Evolutionary conservation across 2,888 invertebrate genomes (phyloP), one percentile per base, ranked within the genome.

Genomic region (Mystacides longicornis): DNA sequence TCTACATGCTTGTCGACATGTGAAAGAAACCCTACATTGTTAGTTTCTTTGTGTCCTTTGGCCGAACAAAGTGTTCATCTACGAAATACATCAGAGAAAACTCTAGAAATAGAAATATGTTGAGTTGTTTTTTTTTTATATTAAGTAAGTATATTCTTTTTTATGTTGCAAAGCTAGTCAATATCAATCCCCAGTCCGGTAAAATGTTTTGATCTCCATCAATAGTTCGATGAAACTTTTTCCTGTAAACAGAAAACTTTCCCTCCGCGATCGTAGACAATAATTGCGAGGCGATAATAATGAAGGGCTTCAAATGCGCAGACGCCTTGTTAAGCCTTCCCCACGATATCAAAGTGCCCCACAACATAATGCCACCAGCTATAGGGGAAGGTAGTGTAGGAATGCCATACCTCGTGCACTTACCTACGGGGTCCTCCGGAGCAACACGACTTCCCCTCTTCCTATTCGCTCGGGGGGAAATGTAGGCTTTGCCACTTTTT

Each of bases 401-500:
- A 37, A 37, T 37, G 14, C 16, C 14, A 37, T 37, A 37, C 37
- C 16, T 14, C 3, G 14, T 37, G 14, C 37, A 37, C n/a, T 16
- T 37, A n/a, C 37, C n/a, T 37, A 37, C 37, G 22, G 52, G 20
- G 52, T 49, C 43, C 50, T 50, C 54, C 49, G 27, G 20, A 43
- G 54, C 21, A 49, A 43, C 42, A 42, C 48, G 4, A 43, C 50
- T 54, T 31, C 49, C 49, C 54, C 43, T 54, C 3, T 23, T 49
- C 49, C 49, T 49, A 48, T 11, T 9, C 42, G 49, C 49, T 49
- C 43, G 23, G 49, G 43, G 54, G 54, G 50, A 49, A 27, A 14
- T 7, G 50, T 42, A 54, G 54, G 18, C 43, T 31, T 43, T 49
- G 50, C 49, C 54, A 49, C 54, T 49, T 48, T 48, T 48, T 23